A percentile compares a stretch with the other conserved stretches of the same genome.
Evolutionary conservation across 2,888 invertebrate genomes (phyloP).

Genomic region (Lottia scabra): DNA sequence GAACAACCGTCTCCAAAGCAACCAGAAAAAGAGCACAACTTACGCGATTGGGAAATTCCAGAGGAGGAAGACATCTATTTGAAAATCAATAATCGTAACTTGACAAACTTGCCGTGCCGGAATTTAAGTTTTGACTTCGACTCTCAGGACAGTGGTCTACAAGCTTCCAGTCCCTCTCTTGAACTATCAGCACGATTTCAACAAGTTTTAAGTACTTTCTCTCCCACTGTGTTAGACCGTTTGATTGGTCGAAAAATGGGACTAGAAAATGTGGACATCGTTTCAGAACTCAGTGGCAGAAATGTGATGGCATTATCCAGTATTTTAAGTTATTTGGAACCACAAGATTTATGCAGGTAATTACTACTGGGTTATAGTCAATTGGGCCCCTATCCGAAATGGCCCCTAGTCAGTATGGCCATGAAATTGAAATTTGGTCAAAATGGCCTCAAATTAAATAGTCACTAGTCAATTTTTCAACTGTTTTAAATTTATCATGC

Average conservation of each 20-base stretch:
- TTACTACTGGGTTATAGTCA: too few species aligned
- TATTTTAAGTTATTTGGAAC: slow-evolving; percentile 38
- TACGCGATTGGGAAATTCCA: slow-evolving; percentile 21
- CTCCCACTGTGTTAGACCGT: slow-evolving; percentile 36
- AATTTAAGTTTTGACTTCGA: slow-evolving; percentile 14
- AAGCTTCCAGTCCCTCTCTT: background rate
- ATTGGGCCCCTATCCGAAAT: too few species aligned
- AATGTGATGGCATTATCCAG: slow-evolving; percentile 33
- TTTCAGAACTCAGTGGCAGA: slow-evolving; percentile 36
- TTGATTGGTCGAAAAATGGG: slow-evolving; percentile 57
- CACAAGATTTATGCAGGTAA: slow-evolving; percentile 52
- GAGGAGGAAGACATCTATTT: slow-evolving; percentile 20
- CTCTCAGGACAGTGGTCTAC: slow-evolving; percentile 13
- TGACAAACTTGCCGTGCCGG: slow-evolving; percentile 10
- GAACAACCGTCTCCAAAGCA: background rate
- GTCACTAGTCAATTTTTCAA: too few species aligned
- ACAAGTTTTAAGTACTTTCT: slow-evolving; percentile 28
- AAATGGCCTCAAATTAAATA: too few species aligned
- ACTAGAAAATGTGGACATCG: slow-evolving; percentile 47
- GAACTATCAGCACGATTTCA: slow-evolving; percentile 24
- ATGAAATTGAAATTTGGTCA: too few species aligned
- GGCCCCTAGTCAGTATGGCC: too few species aligned
- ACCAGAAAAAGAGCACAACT: background rate
- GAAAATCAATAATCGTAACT: slow-evolving; percentile 2
- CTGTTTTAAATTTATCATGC: too few species aligned